A percentile compares a stretch with the other conserved stretches of the same genome.
Conservation (phyloP, 2,797 vertebrate genomes). For the Alauda arvensis region DNA sequence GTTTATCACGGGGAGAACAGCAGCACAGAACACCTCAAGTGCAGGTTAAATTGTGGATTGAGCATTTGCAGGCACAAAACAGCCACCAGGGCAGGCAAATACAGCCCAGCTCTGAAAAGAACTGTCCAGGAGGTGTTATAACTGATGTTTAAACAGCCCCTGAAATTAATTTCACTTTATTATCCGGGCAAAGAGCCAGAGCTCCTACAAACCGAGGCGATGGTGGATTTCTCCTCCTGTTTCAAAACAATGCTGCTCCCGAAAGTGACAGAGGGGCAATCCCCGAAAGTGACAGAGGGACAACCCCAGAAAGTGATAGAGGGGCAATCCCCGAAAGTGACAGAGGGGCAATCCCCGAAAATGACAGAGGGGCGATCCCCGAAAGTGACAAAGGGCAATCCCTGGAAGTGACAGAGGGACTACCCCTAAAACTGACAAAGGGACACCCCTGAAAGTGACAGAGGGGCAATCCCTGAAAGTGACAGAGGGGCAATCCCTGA, state of each 20-base stretch:
- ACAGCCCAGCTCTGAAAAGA: not conserved
- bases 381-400: accelerated
- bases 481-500: accelerated
- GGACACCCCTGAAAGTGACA: accelerated
- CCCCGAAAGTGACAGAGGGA: not conserved
- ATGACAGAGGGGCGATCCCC: accelerated
- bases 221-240: not conserved
- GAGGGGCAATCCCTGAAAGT: accelerated
- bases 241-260: not conserved
- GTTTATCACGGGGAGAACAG: accelerated
- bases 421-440: accelerated
- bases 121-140: not conserved
- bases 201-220: not conserved
- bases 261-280: not conserved
- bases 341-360: accelerated
- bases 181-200: not conserved
- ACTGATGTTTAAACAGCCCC: not conserved
- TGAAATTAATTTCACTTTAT: not conserved
- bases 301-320: accelerated
- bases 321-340: accelerated
- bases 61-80: not conserved
- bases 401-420: accelerated
- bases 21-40: not conserved
- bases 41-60: accelerated
- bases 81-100: accelerated